A percentile compares a stretch with the other conserved stretches of the same genome.
These are phyloP conservation scores for Pyrocephalus nanus DNA, from an alignment of 2,797 vertebrate species.

Conservation along the genomic window DNA sequence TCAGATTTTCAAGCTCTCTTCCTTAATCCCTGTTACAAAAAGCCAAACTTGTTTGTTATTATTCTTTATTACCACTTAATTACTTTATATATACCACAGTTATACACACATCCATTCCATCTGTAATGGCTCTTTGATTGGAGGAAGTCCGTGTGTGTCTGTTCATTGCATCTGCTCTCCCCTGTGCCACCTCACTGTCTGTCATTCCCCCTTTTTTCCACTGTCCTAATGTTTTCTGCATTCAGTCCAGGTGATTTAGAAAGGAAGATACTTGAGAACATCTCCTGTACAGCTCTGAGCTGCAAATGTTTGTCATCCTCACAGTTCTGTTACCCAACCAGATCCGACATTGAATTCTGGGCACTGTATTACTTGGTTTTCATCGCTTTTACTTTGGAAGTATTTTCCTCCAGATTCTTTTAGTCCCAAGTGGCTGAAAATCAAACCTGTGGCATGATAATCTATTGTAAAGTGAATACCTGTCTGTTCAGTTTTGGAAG, in stretches of 20 bases:
- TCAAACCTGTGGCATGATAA: background rate
- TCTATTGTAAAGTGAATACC: background rate
- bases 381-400: background rate
- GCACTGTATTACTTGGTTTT: background rate
- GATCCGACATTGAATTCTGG: background rate
- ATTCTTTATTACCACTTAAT: background rate
- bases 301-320: background rate
- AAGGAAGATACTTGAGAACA: background rate
- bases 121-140: background rate
- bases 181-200: background rate
- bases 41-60: background rate
- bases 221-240: background rate
- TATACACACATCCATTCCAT: accelerated
- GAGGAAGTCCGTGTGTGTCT: background rate
- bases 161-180: background rate
- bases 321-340: accelerated
- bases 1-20: background rate
- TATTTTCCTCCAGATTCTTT: background rate
- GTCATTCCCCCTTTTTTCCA: background rate
- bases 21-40: background rate
- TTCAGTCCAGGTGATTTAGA: background rate
- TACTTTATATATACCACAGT: background rate
- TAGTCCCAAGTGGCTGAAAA: background rate
- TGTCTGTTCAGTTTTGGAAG: background rate
- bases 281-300: background rate